These are phyloP conservation scores for Synanthedon andrenaeformis DNA, from an alignment of 2,888 invertebrate species.

Conservation along the genomic window DNA sequence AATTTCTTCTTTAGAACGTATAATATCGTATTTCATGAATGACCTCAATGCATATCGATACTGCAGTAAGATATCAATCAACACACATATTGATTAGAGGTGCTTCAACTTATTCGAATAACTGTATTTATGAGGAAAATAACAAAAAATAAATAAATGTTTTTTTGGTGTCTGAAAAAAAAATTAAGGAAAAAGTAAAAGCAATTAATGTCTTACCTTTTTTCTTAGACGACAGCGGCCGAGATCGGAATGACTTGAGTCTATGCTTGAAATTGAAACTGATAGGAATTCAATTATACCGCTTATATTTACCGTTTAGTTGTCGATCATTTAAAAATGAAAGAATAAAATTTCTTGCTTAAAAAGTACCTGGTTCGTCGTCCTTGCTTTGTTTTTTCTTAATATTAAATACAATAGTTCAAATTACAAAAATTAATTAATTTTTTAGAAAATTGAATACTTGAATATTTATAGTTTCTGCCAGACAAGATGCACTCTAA, in stretches of 20 bases:
- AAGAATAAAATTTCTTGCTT: not conserved
- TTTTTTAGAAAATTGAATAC: too few species aligned
- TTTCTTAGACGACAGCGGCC: constrained; percentile 8
- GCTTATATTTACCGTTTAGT: constrained; percentile 10
- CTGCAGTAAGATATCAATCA: too few species aligned
- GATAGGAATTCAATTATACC: constrained; percentile 5
- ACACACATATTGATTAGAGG: too few species aligned
- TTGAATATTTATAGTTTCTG: too few species aligned
- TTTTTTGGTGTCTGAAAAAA: not conserved
- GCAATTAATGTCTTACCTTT: constrained; percentile 19
- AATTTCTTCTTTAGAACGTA: too few species aligned
- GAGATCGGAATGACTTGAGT: constrained; percentile 9
- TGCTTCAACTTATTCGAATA: too few species aligned
- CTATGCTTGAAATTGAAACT: constrained; percentile 6
- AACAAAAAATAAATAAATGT: too few species aligned
- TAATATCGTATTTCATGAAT: too few species aligned
- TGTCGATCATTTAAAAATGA: constrained; percentile 10
- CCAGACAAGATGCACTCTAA: too few species aligned
- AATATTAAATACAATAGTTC: not conserved
- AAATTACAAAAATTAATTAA: too few species aligned
- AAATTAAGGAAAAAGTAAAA: constrained; percentile 11
- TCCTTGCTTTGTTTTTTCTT: not conserved
- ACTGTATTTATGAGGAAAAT: too few species aligned
- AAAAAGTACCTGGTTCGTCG: not conserved
- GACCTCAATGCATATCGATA: too few species aligned